A percentile compares a stretch with the other conserved stretches of the same genome.
phyloP scores from a whole-genome alignment of 2,113 vertebrate species.

The Proterorhinus semilunaris region DNA sequence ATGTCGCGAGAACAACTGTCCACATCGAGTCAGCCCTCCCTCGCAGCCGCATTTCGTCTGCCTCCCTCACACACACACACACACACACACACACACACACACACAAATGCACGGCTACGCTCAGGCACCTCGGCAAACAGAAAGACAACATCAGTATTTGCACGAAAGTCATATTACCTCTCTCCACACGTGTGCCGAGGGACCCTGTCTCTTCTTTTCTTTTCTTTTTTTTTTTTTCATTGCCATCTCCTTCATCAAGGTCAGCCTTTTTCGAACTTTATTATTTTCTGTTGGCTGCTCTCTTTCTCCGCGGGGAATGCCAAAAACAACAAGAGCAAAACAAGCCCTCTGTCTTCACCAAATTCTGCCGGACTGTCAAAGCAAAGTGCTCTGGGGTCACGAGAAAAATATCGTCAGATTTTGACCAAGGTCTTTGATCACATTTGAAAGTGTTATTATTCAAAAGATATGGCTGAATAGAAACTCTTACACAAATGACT shows the following conservation, averaged over 20 bases:
- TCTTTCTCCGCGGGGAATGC: conserved; percentile 28
- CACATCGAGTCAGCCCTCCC: conserved; percentile 2
- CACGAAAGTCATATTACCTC: conserved; percentile 21
- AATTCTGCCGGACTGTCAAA: conserved; percentile 20
- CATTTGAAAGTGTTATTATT: not conserved
- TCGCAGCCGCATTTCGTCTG: conserved; percentile 17
- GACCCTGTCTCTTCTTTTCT: not conserved
- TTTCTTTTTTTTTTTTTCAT: conserved; percentile 24
- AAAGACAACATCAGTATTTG: conserved; percentile 18
- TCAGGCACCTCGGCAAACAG: conserved; percentile 18
- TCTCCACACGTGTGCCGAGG: conserved; percentile 38
- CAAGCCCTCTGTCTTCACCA: conserved; percentile 22
- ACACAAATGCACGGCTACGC: conserved; percentile 2
- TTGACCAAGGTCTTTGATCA: conserved; percentile 11
- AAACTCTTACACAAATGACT: too few relatives aligned
- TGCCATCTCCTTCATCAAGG: conserved; percentile 52
- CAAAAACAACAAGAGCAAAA: conserved; percentile 8
- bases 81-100: conserved; percentile 19
- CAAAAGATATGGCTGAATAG: too few relatives aligned
- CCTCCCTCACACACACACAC: conserved; percentile 17
- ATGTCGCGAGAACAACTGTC: conserved; percentile 26
- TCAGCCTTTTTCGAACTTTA: conserved; percentile 43
- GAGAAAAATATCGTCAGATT: conserved; percentile 18
- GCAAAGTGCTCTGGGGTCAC: conserved; percentile 21
- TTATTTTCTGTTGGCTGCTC: conserved; percentile 45